Percentiles rank a stretch among this genome's conserved stretches.
These are phyloP conservation scores for Cheilosia pagana DNA, from an alignment of 2,888 invertebrate species.

Conservation along the genomic window DNA sequence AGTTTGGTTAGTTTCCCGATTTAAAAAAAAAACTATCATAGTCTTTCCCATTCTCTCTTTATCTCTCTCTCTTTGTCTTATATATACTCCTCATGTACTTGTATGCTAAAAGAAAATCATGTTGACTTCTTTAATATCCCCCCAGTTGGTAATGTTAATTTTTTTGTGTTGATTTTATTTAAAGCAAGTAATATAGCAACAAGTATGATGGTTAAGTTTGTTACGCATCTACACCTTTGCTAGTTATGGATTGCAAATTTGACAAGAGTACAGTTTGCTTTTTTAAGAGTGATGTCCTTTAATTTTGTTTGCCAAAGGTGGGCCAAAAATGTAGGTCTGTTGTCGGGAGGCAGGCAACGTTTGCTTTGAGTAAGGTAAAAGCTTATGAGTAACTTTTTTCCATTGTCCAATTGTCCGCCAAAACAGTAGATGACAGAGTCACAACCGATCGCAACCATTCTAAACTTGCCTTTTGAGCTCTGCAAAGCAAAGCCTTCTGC, in stretches of 20 bases:
- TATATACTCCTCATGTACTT: constrained; percentile 63
- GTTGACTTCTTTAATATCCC: constrained; percentile 32
- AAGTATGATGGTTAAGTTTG: constrained; percentile 62
- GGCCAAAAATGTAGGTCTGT: constrained; percentile 11
- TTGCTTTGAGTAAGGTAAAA: too few relatives aligned
- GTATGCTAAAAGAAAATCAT: constrained; percentile 62
- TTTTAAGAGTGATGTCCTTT: constrained; percentile 41
- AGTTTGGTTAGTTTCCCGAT: constrained; percentile 66
- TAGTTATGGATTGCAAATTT: constrained; percentile 52
- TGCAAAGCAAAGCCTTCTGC: too few relatives aligned
- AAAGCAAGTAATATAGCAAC: constrained; percentile 55
- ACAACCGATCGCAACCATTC: too few relatives aligned
- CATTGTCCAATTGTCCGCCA: too few relatives aligned
- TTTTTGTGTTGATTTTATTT: constrained; percentile 51
- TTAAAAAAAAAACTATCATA: constrained; percentile 55
- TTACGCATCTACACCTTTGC: constrained; percentile 67
- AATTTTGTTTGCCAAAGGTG: constrained; percentile 23
- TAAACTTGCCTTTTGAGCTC: too few relatives aligned
- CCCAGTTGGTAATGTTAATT: constrained; percentile 62
- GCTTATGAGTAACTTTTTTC: too few relatives aligned
- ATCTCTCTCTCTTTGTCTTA: constrained; percentile 21
- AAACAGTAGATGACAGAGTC: too few relatives aligned
- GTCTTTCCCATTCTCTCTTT: constrained; percentile 40
- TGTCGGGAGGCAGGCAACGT: too few relatives aligned
- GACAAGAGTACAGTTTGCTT: constrained; percentile 30